A percentile compares a stretch with the other conserved stretches of the same genome.
Conservation (phyloP, 1,140 invertebrate genomes). For the Caenorhabditis tropicalis region DNA sequence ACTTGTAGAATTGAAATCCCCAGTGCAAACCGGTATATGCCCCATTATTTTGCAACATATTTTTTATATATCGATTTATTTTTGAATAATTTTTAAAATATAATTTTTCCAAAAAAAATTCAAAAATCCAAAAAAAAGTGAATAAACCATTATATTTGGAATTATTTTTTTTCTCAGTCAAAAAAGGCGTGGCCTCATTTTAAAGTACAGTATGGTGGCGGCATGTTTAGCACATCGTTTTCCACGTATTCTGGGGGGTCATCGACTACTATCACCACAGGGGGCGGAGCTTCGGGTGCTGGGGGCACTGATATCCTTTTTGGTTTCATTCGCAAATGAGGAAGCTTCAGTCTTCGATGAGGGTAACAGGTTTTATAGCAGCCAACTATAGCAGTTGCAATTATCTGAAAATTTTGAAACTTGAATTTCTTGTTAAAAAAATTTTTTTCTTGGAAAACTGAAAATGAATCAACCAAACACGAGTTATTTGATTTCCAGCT, state of each 20-base stretch:
- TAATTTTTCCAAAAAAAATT: background rate
- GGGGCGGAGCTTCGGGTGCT: background rate
- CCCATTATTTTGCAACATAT: background rate
- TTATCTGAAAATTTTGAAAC: background rate
- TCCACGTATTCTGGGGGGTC: background rate
- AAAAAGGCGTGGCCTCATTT: background rate
- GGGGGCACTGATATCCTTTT: background rate
- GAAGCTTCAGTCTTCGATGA: no score
- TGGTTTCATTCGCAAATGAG: background rate
- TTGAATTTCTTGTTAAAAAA: background rate
- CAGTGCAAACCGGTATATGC: background rate
- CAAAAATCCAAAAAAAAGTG: background rate
- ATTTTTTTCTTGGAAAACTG: no score
- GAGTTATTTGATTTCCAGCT: no score
- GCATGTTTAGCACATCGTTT: background rate
- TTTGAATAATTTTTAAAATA: background rate
- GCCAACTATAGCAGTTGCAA: background rate
- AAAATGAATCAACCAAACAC: no score
- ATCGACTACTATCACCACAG: background rate
- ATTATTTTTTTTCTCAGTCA: background rate
- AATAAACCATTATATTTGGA: constrained; percentile 14
- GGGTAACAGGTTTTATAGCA: background rate
- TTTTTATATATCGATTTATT: constrained; percentile 10
- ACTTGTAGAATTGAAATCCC: background rate
- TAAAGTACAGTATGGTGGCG: background rate